These are phyloP conservation scores for Nasonia giraulti DNA, from an alignment of 1,140 invertebrate species.

Conservation along the genomic window DNA sequence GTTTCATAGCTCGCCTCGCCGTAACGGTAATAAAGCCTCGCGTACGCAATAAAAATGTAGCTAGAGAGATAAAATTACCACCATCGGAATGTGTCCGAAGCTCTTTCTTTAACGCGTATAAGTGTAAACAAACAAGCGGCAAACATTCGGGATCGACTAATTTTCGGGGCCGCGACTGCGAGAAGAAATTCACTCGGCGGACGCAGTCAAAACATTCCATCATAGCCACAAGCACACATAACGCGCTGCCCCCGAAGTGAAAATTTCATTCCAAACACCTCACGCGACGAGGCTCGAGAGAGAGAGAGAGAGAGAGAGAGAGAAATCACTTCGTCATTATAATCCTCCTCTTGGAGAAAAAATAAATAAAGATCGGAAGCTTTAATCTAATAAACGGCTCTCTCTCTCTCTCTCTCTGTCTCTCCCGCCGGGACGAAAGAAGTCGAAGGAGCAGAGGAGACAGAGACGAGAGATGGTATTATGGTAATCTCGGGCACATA, in stretches of 20 bases:
- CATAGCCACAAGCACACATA: neutral
- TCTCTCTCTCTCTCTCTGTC: neutral
- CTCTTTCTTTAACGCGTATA: too few relatives aligned
- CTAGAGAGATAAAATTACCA: neutral
- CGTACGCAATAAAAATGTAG: neutral
- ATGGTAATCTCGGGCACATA: conserved; percentile 42
- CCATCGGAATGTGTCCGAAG: neutral
- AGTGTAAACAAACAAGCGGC: too few relatives aligned
- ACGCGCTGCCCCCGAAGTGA: neutral
- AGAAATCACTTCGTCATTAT: conserved; percentile 16
- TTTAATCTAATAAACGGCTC: conserved; percentile 48
- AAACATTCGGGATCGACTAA: too few relatives aligned
- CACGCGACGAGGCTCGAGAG: too few relatives aligned
- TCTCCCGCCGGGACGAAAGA: neutral
- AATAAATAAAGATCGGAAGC: conserved; percentile 39
- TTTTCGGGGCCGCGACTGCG: too few relatives aligned
- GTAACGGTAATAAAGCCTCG: neutral
- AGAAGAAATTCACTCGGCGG: too few relatives aligned
- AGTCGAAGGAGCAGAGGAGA: neutral
- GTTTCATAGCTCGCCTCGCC: neutral
- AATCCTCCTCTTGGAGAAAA: neutral
- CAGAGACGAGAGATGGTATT: conserved; percentile 44
- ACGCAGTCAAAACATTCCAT: too few relatives aligned
- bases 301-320: too few relatives aligned
- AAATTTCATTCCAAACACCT: neutral